Evolutionary conservation across 1,140 invertebrate genomes (phyloP).

Genomic region (Microplitis mediator): DNA sequence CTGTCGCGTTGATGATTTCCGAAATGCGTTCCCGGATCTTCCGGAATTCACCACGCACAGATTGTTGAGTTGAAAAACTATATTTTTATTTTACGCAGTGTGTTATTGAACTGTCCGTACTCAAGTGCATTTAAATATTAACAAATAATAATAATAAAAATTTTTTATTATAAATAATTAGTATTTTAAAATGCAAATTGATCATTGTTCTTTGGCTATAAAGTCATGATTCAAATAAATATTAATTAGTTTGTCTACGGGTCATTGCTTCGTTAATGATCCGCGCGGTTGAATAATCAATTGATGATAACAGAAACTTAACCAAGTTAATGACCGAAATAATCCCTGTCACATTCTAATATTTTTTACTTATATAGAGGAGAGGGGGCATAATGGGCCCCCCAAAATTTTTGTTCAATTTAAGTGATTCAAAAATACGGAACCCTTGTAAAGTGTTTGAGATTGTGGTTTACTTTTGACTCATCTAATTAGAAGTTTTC

Average conservation of each 20-base stretch:
- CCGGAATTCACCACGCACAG: neutral
- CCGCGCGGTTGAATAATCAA: slow-evolving; percentile 14
- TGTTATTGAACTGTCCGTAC: neutral
- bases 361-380: too few relatives aligned
- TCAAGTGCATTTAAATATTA: neutral
- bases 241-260: slow-evolving; percentile 3
- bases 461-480: too few relatives aligned
- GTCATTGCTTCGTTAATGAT: slow-evolving; percentile 35
- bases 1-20: slow-evolving; percentile 33
- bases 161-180: slow-evolving; percentile 2
- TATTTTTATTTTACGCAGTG: neutral
- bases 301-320: neutral
- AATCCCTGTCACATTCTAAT: too few relatives aligned
- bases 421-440: too few relatives aligned
- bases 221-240: slow-evolving; percentile 1
- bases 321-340: neutral
- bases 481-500: too few relatives aligned
- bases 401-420: too few relatives aligned
- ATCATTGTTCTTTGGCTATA: slow-evolving; percentile 29
- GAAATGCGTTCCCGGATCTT: slow-evolving; percentile 14
- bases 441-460: too few relatives aligned
- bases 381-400: too few relatives aligned
- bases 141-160: neutral
- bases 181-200: slow-evolving; percentile 21
- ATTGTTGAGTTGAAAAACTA: neutral